Evolutionary conservation across 2,113 vertebrate genomes (phyloP).

Genomic region (Eidolon helvum): DNA sequence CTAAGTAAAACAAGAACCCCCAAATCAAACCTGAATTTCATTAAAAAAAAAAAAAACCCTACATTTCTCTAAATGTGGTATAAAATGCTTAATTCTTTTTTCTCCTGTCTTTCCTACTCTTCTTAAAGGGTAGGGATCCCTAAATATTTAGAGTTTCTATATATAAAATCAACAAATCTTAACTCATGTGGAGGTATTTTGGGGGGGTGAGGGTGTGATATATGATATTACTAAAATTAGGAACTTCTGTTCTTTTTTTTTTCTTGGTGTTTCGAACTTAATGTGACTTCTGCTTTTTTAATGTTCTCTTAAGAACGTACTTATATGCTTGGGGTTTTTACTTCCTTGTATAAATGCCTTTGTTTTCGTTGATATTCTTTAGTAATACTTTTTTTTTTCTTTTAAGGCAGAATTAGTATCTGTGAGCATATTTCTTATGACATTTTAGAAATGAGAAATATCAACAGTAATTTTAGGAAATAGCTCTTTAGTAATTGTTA

Average conservation of each 20-base stretch:
- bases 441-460: slow-evolving; percentile 34
- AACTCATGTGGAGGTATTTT: neutral
- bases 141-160: neutral
- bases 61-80: neutral
- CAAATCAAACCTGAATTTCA: neutral
- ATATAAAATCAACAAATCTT: neutral
- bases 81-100: neutral
- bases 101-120: neutral
- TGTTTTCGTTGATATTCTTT: neutral
- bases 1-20: neutral
- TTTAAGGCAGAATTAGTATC: neutral
- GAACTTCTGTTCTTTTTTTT: slow-evolving; percentile 29
- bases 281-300: slow-evolving; percentile 64
- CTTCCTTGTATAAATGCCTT: slow-evolving; percentile 40
- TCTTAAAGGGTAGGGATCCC: neutral
- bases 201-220: accelerated
- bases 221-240: slow-evolving; percentile 49
- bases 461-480: slow-evolving; percentile 14
- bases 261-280: slow-evolving; percentile 41
- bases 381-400: neutral
- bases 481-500: slow-evolving; percentile 19
- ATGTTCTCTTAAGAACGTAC: neutral
- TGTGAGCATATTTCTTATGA: neutral
- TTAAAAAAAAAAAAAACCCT: neutral
- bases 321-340: neutral